Percentiles rank a stretch among this genome's conserved stretches.
phyloP scores from a whole-genome alignment of 2,113 vertebrate genomes.

The Trachemys scripta region DNA sequence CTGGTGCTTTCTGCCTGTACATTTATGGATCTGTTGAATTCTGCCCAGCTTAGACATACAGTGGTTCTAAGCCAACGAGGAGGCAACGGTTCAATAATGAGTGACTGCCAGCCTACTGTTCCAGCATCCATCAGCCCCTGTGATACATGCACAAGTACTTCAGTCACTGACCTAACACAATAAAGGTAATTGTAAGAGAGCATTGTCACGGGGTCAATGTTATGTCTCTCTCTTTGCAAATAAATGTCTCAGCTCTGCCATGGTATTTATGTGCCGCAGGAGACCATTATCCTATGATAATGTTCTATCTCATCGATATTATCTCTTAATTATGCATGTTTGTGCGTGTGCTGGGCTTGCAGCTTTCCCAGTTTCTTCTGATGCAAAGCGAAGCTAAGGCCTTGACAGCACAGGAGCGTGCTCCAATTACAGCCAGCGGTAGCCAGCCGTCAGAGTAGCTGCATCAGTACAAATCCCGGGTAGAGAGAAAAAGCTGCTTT shows the following conservation, averaged over 20 bases:
- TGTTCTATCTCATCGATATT: not conserved
- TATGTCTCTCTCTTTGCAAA: constrained; percentile 44
- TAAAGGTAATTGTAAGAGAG: not conserved
- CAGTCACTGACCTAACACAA: not conserved
- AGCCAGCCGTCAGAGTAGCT: not conserved
- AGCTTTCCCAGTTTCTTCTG: not conserved
- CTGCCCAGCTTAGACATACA: not conserved
- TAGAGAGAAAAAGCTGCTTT: not conserved
- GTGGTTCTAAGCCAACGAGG: constrained; percentile 36
- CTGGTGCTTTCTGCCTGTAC: not conserved
- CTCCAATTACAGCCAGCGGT: not conserved
- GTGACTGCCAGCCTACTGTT: constrained; percentile 22
- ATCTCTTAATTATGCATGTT: constrained; percentile 56
- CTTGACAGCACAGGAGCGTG: not conserved
- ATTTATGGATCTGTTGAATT: not conserved
- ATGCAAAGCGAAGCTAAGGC: constrained; percentile 18
- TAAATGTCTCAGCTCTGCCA: not conserved
- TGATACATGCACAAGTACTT: not conserved
- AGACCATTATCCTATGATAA: constrained; percentile 57
- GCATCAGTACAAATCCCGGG: not conserved
- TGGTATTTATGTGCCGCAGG: not conserved
- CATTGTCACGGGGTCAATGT: constrained; percentile 19
- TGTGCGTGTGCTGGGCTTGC: constrained; percentile 27
- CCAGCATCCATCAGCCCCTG: constrained; percentile 31
- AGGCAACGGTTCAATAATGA: not conserved